Conservation (phyloP, 2,113 vertebrate genomes). For the Geothlypis trichas region DNA sequence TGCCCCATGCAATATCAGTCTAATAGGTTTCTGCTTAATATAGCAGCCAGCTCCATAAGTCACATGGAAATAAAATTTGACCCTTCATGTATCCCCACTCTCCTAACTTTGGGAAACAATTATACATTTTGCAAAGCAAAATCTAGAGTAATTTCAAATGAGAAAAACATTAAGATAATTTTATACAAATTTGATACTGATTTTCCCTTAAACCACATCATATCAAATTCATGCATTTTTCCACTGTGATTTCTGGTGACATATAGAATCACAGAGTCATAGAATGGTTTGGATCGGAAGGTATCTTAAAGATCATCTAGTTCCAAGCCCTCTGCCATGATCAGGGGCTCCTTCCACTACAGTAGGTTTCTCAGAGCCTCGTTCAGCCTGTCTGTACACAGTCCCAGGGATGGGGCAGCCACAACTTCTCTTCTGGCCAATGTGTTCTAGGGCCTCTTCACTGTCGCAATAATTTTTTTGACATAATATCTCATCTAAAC, state of each 20-base stretch:
- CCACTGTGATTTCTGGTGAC: background rate
- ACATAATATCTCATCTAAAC: background rate
- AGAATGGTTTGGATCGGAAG: background rate
- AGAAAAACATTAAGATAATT: background rate
- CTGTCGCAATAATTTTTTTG: background rate
- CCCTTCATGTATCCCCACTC: background rate
- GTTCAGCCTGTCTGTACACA: background rate
- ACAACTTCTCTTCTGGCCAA: background rate
- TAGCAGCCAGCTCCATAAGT: background rate
- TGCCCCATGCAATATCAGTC: rapidly evolving
- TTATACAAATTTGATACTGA: background rate
- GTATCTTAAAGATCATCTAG: background rate
- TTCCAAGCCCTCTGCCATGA: background rate
- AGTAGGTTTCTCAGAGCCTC: background rate
- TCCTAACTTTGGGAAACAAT: background rate
- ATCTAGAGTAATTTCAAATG: background rate
- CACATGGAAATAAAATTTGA: background rate
- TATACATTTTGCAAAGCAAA: background rate
- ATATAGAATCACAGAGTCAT: background rate
- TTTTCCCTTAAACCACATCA: background rate
- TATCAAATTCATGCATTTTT: background rate
- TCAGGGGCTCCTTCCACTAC: background rate
- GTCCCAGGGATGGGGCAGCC: background rate
- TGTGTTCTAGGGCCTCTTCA: background rate
- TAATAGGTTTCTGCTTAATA: background rate